Percentiles rank a stretch among this genome's conserved stretches.
Evolutionary conservation across 1,140 invertebrate genomes (phyloP).

Genomic region (Bicyclus anynana): DNA sequence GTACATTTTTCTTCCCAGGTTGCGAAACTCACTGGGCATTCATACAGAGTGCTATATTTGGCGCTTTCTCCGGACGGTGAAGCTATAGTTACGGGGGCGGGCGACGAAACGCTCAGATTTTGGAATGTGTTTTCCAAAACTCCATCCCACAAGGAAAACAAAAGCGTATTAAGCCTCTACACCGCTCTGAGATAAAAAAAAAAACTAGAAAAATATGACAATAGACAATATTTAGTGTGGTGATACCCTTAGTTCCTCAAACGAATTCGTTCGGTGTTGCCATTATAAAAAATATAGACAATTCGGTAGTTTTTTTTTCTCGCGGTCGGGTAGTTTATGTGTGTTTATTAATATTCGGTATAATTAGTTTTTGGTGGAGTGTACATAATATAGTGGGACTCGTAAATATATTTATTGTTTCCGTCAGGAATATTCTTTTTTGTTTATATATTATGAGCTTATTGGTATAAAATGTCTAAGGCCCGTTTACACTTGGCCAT

Average conservation of each 20-base stretch:
- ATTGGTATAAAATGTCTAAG: background rate
- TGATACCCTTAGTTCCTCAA: background rate
- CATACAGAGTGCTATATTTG: conserved; percentile 97
- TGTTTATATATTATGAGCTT: conserved; percentile 6
- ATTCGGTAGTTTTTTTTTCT: background rate
- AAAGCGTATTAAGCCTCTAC: conserved; percentile 98
- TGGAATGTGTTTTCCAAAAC: conserved; percentile 99
- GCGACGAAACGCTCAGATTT: conserved; percentile 98
- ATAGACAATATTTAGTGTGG: conserved; percentile 7
- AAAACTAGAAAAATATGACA: background rate
- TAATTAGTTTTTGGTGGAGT: conserved; percentile 2
- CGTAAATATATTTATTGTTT: conserved; percentile 16
- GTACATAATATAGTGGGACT: conserved; percentile 7
- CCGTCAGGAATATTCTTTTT: conserved; percentile 8
- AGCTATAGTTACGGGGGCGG: conserved; percentile 99
- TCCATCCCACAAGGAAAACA: conserved; percentile 95
- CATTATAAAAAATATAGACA: conserved; percentile 6
- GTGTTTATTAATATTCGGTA: background rate
- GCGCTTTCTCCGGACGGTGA: conserved; percentile 99
- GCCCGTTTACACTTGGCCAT: background rate
- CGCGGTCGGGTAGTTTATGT: background rate
- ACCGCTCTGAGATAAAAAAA: conserved; percentile 83
- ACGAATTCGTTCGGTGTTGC: background rate
- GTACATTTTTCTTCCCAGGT: conserved; percentile 81
- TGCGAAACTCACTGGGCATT: conserved; percentile 98